Base-by-base conservation (phyloP, 2,888 invertebrate species). In the Monoplex corrugatus region DNA sequence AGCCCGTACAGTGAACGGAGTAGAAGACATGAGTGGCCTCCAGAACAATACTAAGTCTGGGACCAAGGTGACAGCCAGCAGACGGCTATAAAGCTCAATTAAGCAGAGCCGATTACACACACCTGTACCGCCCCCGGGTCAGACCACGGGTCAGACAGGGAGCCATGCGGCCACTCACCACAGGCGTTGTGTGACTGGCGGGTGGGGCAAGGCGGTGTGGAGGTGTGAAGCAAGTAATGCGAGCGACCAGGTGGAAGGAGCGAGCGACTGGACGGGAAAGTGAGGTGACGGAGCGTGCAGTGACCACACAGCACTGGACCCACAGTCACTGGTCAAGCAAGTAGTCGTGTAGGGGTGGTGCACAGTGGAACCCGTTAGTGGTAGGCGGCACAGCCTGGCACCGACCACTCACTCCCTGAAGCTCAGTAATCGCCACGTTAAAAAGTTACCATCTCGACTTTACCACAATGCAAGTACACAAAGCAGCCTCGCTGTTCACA, bases 51-150 rank as follows among this genome's bases (percentile, higher is more conserved):
- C 3, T 28, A 23, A 80, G 40, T 80, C 78, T 38, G 57, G 57
- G 84, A n/a, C 50, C 38, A 57, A 28, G 84, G 57, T 57, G 84
- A 57, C 84, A 45, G 83, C 50, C 78, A 23, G 23, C 78, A 40
- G 10, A 72, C 32, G 72, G 23, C 50, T 44, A 8, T 84, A 38
- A 57, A 84, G 45, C 57, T 84, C 57, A 50, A 57, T 84, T 84
- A 84, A n/a, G 45, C 23, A 35, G 45, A 84, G 84, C 35, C 45
- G 84, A 84, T 84, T 84, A 84, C 38, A 84, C 45, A 35, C 84
- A 84, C 84, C 84, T 84, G 84, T n/a, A 43, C 32, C 45, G 32
- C 32, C 50, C 43, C 45, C 19, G 32, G 45, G 35, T 3, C 50
- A 50, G 83, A 35, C 82, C 44, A 40, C 40, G 5, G 43, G 82